Evolutionary conservation across 2,797 vertebrate genomes (phyloP).

Genomic region (Percopsis omiscomaycus): DNA sequence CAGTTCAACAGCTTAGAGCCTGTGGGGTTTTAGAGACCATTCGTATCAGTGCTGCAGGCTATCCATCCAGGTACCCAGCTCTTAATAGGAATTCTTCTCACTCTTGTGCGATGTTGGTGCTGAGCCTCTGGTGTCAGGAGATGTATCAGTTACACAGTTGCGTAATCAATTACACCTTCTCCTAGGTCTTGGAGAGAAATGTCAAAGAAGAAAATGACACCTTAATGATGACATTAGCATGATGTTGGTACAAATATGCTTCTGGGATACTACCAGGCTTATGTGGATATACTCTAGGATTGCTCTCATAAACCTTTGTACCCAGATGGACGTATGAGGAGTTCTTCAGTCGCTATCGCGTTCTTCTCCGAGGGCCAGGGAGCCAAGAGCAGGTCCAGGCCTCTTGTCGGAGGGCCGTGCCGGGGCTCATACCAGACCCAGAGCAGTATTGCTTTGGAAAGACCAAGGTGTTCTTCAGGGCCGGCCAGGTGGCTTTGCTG

Average conservation of each 20-base stretch:
- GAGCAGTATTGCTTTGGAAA: slow-evolving; percentile 79
- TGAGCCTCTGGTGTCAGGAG: not conserved
- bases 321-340: slow-evolving; percentile 78
- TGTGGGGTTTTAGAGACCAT: slow-evolving; percentile 83
- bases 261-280: too few relatives aligned
- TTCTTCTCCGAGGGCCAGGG: slow-evolving; percentile 63
- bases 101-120: not conserved
- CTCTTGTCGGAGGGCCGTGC: slow-evolving; percentile 58
- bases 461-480: slow-evolving; percentile 77
- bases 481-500: slow-evolving; percentile 80
- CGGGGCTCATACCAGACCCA: slow-evolving; percentile 71
- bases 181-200: not conserved
- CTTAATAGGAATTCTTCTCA: not conserved
- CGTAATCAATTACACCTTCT: not conserved
- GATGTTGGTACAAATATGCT: too few relatives aligned
- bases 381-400: slow-evolving; percentile 56
- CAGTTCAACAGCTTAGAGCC: slow-evolving; percentile 81
- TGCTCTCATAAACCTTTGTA: not conserved
- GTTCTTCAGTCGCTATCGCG: slow-evolving; percentile 76
- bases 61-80: slow-evolving; percentile 76
- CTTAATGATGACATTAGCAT: too few relatives aligned
- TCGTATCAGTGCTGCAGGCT: slow-evolving; percentile 81
- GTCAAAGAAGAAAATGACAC: too few relatives aligned
- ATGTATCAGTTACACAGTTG: not conserved
- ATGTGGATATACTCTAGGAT: not conserved